Conservation (phyloP, 2,888 invertebrate genomes). For the Iphiclides podalirius region DNA sequence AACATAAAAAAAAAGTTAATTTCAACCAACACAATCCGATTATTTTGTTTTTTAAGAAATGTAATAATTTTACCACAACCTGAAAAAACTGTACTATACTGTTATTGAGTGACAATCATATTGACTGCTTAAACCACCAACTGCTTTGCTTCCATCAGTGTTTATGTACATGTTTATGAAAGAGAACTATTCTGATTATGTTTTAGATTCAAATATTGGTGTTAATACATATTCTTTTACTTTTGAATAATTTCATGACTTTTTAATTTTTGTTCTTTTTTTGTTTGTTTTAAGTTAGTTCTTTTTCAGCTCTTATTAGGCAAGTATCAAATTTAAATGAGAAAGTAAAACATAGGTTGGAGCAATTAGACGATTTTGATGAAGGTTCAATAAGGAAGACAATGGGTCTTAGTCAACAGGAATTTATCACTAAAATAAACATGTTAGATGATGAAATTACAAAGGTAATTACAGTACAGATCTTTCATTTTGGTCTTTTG, state of each 20-base stretch:
- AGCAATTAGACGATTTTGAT: constrained; percentile 97
- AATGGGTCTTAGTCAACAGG: constrained; percentile 94
- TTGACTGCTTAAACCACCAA: no score
- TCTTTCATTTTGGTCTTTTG: not conserved
- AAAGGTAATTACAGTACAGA: constrained; percentile 68
- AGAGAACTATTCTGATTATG: no score
- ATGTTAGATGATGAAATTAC: constrained; percentile 95
- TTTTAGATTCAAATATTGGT: no score
- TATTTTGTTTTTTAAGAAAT: no score
- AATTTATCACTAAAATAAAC: constrained; percentile 93
- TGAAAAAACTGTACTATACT: no score
- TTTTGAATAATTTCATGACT: constrained; percentile 12
- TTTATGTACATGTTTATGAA: no score
- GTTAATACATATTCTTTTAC: not conserved
- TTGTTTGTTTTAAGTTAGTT: constrained; percentile 67
- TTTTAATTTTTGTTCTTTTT: constrained; percentile 40
- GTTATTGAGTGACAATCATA: no score
- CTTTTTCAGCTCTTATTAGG: constrained; percentile 86
- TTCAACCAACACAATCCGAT: no score
- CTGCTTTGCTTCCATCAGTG: no score
- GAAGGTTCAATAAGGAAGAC: constrained; percentile 92
- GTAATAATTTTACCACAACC: no score
- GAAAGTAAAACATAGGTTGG: constrained; percentile 93
- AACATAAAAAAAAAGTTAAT: no score
- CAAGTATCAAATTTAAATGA: constrained; percentile 90